Evolutionary conservation across 2,797 vertebrate genomes (phyloP).

Genomic region (Notolepis coatsorum): DNA sequence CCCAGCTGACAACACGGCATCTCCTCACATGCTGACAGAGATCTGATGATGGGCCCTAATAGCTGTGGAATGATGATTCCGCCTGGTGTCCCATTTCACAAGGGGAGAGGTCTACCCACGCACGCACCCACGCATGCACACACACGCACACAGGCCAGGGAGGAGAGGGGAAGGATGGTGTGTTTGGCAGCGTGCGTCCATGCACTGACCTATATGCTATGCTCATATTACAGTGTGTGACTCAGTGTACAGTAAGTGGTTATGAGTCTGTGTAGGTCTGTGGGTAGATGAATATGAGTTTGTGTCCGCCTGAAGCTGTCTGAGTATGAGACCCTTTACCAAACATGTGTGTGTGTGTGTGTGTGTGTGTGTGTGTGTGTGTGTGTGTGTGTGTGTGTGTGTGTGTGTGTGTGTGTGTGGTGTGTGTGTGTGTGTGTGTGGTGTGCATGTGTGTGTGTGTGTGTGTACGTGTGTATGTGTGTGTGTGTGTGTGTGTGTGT

Average conservation of each 20-base stretch:
- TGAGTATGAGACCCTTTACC: not conserved
- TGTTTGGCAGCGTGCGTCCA: not conserved
- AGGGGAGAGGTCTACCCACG: conserved; percentile 56
- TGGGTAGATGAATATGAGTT: not conserved
- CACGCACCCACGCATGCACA: conserved; percentile 30
- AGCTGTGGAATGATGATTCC: conserved; percentile 72
- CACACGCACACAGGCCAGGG: conserved; percentile 39
- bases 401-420: not conserved
- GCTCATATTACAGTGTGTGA: not conserved
- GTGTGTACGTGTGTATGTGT: conserved; percentile 3
- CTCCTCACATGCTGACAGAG: conserved; percentile 65
- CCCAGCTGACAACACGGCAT: conserved; percentile 73
- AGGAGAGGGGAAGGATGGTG: not conserved
- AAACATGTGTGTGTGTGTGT: not conserved
- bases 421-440: conserved; percentile 1
- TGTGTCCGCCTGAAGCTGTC: not conserved
- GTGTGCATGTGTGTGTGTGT: too few relatives aligned
- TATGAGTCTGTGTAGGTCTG: conserved; percentile 7
- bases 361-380: conserved; percentile 6
- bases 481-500: conserved; percentile 14
- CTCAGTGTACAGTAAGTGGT: not conserved
- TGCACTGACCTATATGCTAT: not conserved
- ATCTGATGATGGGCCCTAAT: conserved; percentile 73
- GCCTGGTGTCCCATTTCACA: conserved; percentile 58
- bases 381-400: conserved; percentile 1